phyloP scores from a whole-genome alignment of 2,888 invertebrate species.

The Rotaria socialis region DNA sequence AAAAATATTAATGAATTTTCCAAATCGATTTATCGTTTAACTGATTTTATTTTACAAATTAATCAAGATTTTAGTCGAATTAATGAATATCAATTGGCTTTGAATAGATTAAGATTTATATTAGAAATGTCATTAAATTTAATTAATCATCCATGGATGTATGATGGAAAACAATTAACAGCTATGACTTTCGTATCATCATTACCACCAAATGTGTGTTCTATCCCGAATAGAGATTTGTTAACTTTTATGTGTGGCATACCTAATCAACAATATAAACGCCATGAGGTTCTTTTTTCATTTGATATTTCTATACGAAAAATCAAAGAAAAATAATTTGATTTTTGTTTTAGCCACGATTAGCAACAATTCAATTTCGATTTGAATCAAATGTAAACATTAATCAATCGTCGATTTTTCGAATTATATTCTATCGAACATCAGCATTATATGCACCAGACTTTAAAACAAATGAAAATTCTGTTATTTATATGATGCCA shows the following conservation, averaged over 20 bases:
- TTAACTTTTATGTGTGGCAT: constrained; percentile 6
- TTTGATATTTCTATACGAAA: too few relatives aligned
- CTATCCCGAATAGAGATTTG: constrained; percentile 9
- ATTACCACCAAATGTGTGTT: neutral
- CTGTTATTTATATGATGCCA: neutral
- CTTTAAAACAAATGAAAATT: neutral
- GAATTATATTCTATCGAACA: neutral
- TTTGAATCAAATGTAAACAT: neutral
- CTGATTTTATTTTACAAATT: constrained; percentile 33
- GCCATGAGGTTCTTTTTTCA: neutral
- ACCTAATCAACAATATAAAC: neutral
- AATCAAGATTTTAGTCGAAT: neutral
- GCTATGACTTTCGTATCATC: constrained; percentile 10
- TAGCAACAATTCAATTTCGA: constrained; percentile 8
- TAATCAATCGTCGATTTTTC: neutral
- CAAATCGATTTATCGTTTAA: neutral
- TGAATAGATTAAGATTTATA: neutral
- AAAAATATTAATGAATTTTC: neutral
- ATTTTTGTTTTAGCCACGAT: neutral
- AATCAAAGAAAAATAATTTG: too few relatives aligned
- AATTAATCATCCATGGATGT: constrained; percentile 11
- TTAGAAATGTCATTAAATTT: neutral
- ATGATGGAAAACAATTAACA: constrained; percentile 30
- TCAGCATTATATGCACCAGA: neutral
- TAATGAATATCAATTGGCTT: neutral